A percentile compares a stretch with the other conserved stretches of the same genome.
These are phyloP conservation scores for Nasonia oneida DNA, from an alignment of 2,888 invertebrate species.

Conservation along the genomic window DNA sequence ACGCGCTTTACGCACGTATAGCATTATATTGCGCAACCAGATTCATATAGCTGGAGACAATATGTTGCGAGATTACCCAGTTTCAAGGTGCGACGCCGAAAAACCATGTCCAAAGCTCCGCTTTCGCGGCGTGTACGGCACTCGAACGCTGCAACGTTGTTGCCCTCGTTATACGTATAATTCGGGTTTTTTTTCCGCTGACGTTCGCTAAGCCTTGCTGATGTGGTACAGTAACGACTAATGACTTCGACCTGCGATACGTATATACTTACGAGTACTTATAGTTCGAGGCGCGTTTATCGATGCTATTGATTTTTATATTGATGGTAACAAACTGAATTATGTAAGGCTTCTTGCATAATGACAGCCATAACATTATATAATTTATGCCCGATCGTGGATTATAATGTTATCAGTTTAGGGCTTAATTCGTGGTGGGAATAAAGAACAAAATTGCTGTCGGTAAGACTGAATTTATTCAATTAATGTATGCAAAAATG, in stretches of 20 bases:
- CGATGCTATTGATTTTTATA: background rate
- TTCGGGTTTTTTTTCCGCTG: background rate
- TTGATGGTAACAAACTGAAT: background rate
- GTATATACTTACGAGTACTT: background rate
- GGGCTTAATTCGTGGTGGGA: background rate
- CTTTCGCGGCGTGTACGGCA: background rate
- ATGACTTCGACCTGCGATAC: background rate
- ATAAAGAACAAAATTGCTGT: constrained; percentile 26
- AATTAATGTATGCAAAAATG: constrained; percentile 53
- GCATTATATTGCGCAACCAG: constrained; percentile 14
- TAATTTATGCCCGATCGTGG: background rate
- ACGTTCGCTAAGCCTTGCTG: background rate
- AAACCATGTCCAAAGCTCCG: background rate
- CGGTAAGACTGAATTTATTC: constrained; percentile 58
- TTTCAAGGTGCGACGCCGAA: constrained; percentile 33
- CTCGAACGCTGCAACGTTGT: background rate
- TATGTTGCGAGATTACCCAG: background rate
- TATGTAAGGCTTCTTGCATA: background rate
- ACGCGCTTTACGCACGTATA: background rate
- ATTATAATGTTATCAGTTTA: background rate
- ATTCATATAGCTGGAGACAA: constrained; percentile 14
- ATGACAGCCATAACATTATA: background rate
- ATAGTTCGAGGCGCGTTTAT: background rate
- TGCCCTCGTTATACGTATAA: background rate
- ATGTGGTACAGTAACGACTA: background rate